These are phyloP conservation scores for Ectropis grisescens DNA, from an alignment of 1,140 invertebrate genomes.

Conservation along the genomic window DNA sequence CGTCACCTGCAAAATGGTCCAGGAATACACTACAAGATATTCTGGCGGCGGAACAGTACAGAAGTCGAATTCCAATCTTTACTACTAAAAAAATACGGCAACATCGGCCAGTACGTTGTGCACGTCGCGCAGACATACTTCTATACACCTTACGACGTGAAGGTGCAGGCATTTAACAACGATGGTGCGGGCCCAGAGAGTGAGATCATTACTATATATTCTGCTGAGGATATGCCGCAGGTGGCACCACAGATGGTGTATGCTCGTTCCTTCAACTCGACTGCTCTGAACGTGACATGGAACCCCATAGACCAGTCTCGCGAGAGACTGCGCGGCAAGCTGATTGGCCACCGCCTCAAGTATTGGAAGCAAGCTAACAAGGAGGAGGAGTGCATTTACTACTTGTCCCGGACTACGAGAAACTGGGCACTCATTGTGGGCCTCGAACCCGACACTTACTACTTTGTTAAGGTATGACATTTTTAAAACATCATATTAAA, in stretches of 20 bases:
- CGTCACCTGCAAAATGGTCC: conserved; percentile 88
- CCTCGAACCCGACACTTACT: conserved; percentile 92
- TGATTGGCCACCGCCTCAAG: conserved; percentile 94
- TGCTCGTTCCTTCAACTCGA: conserved; percentile 88
- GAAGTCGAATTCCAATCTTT: conserved; percentile 80
- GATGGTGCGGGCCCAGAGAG: conserved; percentile 88
- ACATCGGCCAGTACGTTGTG: conserved; percentile 83
- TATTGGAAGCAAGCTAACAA: conserved; percentile 87
- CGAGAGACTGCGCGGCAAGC: conserved; percentile 87
- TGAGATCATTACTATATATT: conserved; percentile 82
- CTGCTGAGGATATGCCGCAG: conserved; percentile 96
- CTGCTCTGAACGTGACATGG: conserved; percentile 94
- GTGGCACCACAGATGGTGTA: conserved; percentile 87
- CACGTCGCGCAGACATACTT: conserved; percentile 81
- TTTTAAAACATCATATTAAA: no score
- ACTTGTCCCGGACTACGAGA: conserved; percentile 84
- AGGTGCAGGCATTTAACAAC: conserved; percentile 88
- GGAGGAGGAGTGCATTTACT: conserved; percentile 88
- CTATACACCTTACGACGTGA: conserved; percentile 92
- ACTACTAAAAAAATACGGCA: conserved; percentile 80
- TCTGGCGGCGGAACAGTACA: conserved; percentile 81
- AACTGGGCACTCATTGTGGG: conserved; percentile 94
- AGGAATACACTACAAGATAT: conserved; percentile 92
- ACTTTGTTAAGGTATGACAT: conserved; percentile 84
- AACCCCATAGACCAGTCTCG: conserved; percentile 86